These are phyloP conservation scores for Eueides isabella DNA, from an alignment of 1,140 invertebrate species.

Conservation along the genomic window DNA sequence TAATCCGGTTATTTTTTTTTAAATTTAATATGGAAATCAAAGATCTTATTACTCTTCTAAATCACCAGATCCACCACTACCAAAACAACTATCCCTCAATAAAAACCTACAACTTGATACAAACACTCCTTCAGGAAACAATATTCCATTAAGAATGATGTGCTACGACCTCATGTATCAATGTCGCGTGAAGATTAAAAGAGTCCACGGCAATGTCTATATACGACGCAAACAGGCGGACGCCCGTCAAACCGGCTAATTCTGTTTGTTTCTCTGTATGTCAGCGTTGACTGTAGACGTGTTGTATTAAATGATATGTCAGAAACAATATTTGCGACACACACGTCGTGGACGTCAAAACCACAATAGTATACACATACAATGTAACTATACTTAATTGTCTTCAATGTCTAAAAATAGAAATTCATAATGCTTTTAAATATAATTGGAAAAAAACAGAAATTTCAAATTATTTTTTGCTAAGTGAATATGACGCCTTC, in stretches of 20 bases:
- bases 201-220: slow-evolving; percentile 29
- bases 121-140: neutral
- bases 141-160: slow-evolving; percentile 10
- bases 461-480: too few species aligned
- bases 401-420: too few species aligned
- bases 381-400: neutral
- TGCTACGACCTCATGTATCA: slow-evolving; percentile 13
- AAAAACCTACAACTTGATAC: neutral
- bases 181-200: slow-evolving; percentile 23
- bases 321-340: neutral
- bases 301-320: neutral
- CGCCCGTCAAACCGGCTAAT: slow-evolving; percentile 50
- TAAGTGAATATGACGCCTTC: too few species aligned
- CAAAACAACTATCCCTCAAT: neutral
- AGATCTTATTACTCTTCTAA: too few species aligned
- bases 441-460: too few species aligned
- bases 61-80: too few species aligned
- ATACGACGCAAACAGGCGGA: slow-evolving; percentile 50
- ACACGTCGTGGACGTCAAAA: neutral
- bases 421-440: too few species aligned
- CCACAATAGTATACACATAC: neutral
- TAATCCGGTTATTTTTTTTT: too few species aligned
- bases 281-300: slow-evolving; percentile 1
- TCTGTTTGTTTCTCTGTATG: slow-evolving; percentile 55
- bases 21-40: too few species aligned